phyloP scores from a whole-genome alignment of 2,113 vertebrate species.

The Hirundichthys speculiger region DNA sequence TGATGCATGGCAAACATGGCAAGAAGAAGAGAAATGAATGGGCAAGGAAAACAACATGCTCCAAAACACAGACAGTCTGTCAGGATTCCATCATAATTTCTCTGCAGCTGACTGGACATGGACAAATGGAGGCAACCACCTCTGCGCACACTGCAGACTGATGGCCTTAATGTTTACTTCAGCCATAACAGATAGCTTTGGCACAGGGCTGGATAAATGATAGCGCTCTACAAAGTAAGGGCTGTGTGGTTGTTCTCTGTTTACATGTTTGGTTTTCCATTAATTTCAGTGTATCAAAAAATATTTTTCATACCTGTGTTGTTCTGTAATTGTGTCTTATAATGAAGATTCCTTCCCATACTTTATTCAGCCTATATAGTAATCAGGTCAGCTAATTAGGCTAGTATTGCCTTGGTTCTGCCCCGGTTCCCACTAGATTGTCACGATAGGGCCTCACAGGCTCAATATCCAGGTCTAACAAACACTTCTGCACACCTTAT shows the following conservation, averaged over 20 bases:
- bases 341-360: conserved; percentile 47
- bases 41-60: conserved; percentile 78
- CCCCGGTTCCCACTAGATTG: conserved; percentile 70
- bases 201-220: conserved; percentile 53
- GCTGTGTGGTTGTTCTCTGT: conserved; percentile 3
- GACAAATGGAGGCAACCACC: conserved; percentile 74
- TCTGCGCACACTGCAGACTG: conserved; percentile 62
- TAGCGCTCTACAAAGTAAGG: conserved; percentile 29
- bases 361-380: conserved; percentile 61
- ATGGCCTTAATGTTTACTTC: conserved; percentile 77
- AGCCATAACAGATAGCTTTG: conserved; percentile 67
- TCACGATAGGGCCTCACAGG: conserved; percentile 58
- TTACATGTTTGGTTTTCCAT: conserved; percentile 1
- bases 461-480: conserved; percentile 37
- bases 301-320: conserved; percentile 11
- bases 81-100: conserved; percentile 77
- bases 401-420: conserved; percentile 68
- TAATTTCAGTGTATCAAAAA: conserved; percentile 1
- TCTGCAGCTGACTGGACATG: conserved; percentile 72
- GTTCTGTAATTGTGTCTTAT: conserved; percentile 27
- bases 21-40: conserved; percentile 74
- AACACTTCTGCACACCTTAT: conserved; percentile 26
- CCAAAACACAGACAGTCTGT: conserved; percentile 80
- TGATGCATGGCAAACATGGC: conserved; percentile 76
- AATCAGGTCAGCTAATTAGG: conserved; percentile 80